Conservation (phyloP, 2,113 vertebrate species). For the Cyphomyrus discorhynchus region DNA sequence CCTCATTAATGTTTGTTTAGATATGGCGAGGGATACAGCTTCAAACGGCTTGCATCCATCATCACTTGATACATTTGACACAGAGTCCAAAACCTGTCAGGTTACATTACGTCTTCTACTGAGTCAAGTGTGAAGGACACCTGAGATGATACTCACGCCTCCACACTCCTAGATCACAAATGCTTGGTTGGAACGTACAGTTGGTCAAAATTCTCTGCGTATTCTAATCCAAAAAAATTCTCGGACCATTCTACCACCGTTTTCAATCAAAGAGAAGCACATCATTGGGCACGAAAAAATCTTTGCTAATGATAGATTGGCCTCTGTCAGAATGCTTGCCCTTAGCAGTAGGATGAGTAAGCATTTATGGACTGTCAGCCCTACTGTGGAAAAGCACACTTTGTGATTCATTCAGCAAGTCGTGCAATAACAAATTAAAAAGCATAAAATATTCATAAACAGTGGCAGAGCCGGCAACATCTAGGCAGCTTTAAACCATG, state of each 20-base stretch:
- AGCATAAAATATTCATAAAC: slow-evolving; percentile 1
- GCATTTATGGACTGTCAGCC: neutral
- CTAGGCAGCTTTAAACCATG: neutral
- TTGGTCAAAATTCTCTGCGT: neutral
- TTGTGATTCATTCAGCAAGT: neutral
- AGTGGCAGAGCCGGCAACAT: neutral
- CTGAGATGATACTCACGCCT: neutral
- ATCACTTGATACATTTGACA: slow-evolving; percentile 15
- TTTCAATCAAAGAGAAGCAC: neutral
- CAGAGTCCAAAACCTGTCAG: slow-evolving; percentile 30
- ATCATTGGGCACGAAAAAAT: neutral
- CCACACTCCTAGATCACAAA: slow-evolving; percentile 8
- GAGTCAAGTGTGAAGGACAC: slow-evolving; percentile 19
- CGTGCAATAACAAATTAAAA: slow-evolving; percentile 4
- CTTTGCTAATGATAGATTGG: slow-evolving; percentile 9
- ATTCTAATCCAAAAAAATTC: neutral
- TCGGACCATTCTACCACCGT: neutral
- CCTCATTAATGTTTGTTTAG: slow-evolving; percentile 33
- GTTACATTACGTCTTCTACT: slow-evolving; percentile 14
- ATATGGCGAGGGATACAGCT: neutral
- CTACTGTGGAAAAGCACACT: neutral
- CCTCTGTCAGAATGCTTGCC: neutral
- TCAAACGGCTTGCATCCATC: slow-evolving; percentile 2
- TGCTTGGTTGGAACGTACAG: neutral
- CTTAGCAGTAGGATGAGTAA: neutral